These are phyloP conservation scores for Paedocypris sp. DNA, from an alignment of 2,113 vertebrate genomes.

Conservation along the genomic window DNA sequence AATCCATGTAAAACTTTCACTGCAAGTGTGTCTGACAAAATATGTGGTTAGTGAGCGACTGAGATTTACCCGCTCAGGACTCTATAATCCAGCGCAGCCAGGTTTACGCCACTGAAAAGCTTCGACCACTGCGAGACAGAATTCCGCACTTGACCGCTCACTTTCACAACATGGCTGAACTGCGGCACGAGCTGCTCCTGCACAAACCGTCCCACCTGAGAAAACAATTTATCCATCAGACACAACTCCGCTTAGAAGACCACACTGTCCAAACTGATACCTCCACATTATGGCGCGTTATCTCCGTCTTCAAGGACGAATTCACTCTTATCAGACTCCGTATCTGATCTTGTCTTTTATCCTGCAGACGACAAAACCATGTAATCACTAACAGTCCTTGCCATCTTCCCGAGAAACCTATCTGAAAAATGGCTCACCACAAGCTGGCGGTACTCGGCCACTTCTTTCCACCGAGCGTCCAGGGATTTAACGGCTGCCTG, in stretches of 20 bases:
- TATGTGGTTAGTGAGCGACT: background rate
- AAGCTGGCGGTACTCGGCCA: constrained; percentile 62
- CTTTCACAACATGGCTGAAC: constrained; percentile 39
- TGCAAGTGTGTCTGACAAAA: no score
- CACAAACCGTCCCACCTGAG: constrained; percentile 52
- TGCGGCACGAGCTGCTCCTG: constrained; percentile 42
- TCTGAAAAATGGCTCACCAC: constrained; percentile 49
- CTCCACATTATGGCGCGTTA: constrained; percentile 52
- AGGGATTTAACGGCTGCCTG: constrained; percentile 60
- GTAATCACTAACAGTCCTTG: background rate
- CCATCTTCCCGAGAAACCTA: background rate
- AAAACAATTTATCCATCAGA: background rate
- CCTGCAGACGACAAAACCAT: constrained; percentile 40
- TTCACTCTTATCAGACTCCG: constrained; percentile 62
- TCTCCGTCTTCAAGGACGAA: constrained; percentile 52
- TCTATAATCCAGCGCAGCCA: constrained; percentile 55
- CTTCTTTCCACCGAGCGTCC: constrained; percentile 62
- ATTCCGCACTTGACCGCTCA: constrained; percentile 45
- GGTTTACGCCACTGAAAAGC: constrained; percentile 50
- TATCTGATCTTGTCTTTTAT: constrained; percentile 61
- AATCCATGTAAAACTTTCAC: no score
- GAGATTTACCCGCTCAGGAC: constrained; percentile 45
- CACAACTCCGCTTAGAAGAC: background rate
- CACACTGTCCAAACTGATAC: constrained; percentile 33
- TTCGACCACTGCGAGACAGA: constrained; percentile 53